Evolutionary conservation across 2,888 invertebrate genomes (phyloP), one percentile per base, ranked within the genome.

Genomic region (Carpatolechia fugitivella): DNA sequence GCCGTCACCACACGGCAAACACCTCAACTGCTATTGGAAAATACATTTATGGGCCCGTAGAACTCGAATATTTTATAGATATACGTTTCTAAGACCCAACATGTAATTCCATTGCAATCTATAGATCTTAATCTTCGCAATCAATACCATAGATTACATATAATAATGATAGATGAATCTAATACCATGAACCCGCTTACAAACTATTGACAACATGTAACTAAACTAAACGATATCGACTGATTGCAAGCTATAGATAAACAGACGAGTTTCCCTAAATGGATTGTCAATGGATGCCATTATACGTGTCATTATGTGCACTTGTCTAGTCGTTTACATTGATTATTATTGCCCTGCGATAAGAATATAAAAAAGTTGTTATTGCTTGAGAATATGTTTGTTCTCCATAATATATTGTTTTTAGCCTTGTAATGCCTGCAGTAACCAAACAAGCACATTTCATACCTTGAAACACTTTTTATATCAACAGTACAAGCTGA

Each of bases 261-360:
- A 59, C 58, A 60, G 62, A 64, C 70, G 58, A 52, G 66, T 68
- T 66, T 63, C 70, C 69, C 56, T 70, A 67, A 63, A 70, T 60
- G 68, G 70, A 52, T 56, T 54, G 50, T 57, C 55, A 52, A 56
- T 44, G 33, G 35, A 46, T 51, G 46, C 29, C n/a, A 24, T 44
- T 13, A 24, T 24, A 8, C 24, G 29, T 20, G 10, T n/a, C 51
- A 20, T 51, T 40, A 24, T 20, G 40, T 33, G 38, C 29, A 47
- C 33, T 49, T 48, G 33, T 29, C 16, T 16, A 5, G 18, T 8
- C 50, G 35, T 38, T 33, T 36, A 50, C 50, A 38, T 50, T 36
- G 38, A 38, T 50, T 50, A 36, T 38, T 38, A 50, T 50, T 38
- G 38, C 38, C n/a, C 7, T 50, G 24, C 20, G 29, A 44, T 29